These are phyloP conservation scores for Xylocopa sonorina DNA, from an alignment of 1,140 invertebrate genomes.

Conservation along the genomic window DNA sequence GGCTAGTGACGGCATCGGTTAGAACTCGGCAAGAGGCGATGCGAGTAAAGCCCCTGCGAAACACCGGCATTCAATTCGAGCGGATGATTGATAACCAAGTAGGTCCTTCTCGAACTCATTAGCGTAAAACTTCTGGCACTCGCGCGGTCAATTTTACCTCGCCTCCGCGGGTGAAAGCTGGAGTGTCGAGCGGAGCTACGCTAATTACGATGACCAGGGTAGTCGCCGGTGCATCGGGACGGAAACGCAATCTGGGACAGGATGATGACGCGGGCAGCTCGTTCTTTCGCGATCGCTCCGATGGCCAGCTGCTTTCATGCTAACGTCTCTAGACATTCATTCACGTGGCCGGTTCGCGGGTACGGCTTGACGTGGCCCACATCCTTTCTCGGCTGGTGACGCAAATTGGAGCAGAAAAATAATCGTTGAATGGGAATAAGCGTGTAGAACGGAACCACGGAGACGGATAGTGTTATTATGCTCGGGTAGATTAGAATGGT, in stretches of 20 bases:
- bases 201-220: slow-evolving; percentile 54
- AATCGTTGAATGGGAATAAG: slow-evolving; percentile 26
- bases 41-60: not conserved
- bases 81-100: slow-evolving; percentile 23
- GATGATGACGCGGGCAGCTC: slow-evolving; percentile 48
- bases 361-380: not conserved
- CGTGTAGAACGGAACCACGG: not conserved
- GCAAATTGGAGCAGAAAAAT: slow-evolving; percentile 40
- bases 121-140: not conserved
- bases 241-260: slow-evolving; percentile 54
- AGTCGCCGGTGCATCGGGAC: slow-evolving; percentile 34
- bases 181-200: not conserved
- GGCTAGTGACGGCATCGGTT: not conserved
- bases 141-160: slow-evolving; percentile 13
- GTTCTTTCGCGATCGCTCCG: slow-evolving; percentile 32
- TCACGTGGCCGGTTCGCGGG: not conserved
- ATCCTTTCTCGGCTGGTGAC: not conserved
- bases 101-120: slow-evolving; percentile 21
- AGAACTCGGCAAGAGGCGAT: not conserved
- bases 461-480: not conserved
- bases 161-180: not conserved
- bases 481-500: not conserved
- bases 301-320: not conserved
- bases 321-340: slow-evolving; percentile 26
- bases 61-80: slow-evolving; percentile 2